Percentiles rank a stretch among this genome's conserved stretches.
Evolutionary conservation across 1,140 invertebrate species (phyloP).

Genomic region (Solenopsis fugax): DNA sequence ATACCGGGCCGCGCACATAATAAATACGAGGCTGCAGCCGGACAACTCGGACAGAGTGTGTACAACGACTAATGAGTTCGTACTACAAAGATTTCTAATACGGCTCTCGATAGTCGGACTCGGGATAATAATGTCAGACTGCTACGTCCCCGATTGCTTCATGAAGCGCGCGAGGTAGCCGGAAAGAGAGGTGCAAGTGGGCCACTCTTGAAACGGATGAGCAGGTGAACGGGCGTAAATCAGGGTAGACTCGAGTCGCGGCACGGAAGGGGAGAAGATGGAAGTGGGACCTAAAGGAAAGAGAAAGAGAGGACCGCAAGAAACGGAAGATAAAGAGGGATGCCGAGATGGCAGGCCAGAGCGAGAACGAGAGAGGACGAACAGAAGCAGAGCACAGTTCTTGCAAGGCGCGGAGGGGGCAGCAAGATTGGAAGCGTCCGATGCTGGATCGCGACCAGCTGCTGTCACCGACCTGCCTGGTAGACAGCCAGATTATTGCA

Average conservation of each 20-base stretch:
- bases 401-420: conserved; percentile 35
- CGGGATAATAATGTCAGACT: conserved; percentile 58
- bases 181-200: conserved; percentile 78
- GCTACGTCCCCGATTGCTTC: conserved; percentile 33
- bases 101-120: conserved; percentile 19
- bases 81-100: conserved; percentile 44
- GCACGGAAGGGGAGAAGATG: conserved; percentile 36
- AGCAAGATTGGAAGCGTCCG: conserved; percentile 53
- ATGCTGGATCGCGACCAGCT: conserved; percentile 76
- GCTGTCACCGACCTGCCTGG: conserved; percentile 73
- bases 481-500: conserved; percentile 70
- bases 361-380: conserved; percentile 48
- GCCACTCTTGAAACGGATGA: conserved; percentile 80
- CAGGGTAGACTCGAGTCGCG: conserved; percentile 74
- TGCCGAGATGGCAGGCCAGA: neutral
- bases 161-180: conserved; percentile 63
- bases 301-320: conserved; percentile 10
- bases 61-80: conserved; percentile 13
- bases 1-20: conserved; percentile 25
- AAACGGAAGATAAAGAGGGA: conserved; percentile 50
- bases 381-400: conserved; percentile 52
- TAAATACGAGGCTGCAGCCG: conserved; percentile 40
- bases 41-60: neutral
- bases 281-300: conserved; percentile 49
- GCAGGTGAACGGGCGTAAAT: conserved; percentile 81